These are phyloP conservation scores for Ceyx erithaca DNA, from an alignment of 2,797 vertebrate genomes.

Conservation along the genomic window DNA sequence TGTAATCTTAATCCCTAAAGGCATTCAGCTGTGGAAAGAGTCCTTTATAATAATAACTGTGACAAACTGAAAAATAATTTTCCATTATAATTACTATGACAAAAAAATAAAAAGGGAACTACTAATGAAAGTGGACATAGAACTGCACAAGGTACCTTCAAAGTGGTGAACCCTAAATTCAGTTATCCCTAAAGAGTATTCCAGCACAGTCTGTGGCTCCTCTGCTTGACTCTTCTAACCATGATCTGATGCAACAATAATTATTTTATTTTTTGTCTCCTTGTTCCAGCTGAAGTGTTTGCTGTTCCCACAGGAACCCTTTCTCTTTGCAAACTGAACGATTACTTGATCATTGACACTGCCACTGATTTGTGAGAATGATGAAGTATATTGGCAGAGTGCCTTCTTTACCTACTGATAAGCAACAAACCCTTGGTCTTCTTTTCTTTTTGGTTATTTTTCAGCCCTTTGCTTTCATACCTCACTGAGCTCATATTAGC, in stretches of 20 bases:
- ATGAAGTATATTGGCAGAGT: conserved; percentile 49
- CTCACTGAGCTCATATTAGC: conserved; percentile 1
- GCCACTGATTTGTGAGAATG: conserved; percentile 51
- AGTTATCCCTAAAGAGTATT: conserved; percentile 8
- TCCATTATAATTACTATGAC: background rate
- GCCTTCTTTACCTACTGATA: conserved; percentile 39
- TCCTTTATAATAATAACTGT: background rate
- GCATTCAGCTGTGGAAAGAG: background rate
- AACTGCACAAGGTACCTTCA: background rate
- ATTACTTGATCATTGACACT: conserved; percentile 29
- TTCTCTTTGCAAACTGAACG: conserved; percentile 29
- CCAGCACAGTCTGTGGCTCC: background rate
- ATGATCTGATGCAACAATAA: background rate
- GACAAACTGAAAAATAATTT: conserved; percentile 6
- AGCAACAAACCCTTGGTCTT: conserved; percentile 37
- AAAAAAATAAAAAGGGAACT: conserved; percentile 2
- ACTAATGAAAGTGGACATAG: background rate
- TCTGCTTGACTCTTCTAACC: background rate
- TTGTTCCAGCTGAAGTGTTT: background rate
- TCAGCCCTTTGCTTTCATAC: background rate
- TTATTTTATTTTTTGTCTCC: conserved; percentile 12
- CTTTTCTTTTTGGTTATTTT: conserved; percentile 6
- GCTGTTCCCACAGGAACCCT: conserved; percentile 17
- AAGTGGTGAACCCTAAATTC: background rate
- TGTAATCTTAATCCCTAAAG: background rate